phyloP scores from a whole-genome alignment of 2,797 vertebrate genomes.

The Distichodus sexfasciatus region DNA sequence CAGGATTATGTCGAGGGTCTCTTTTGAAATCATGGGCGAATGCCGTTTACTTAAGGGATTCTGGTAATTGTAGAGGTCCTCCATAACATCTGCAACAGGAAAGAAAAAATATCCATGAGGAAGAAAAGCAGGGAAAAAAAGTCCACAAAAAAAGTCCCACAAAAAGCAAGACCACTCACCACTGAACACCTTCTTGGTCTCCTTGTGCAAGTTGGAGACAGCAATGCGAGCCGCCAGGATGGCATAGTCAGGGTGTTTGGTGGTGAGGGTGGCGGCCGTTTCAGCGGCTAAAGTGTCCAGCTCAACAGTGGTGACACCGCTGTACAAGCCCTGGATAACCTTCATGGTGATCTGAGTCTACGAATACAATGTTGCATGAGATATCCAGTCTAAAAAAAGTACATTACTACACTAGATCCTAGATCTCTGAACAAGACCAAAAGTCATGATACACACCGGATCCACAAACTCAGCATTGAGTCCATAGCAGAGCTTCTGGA shows the following conservation, averaged over 20 bases:
- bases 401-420: neutral
- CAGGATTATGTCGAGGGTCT: conserved; percentile 85
- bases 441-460: conserved; percentile 72
- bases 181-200: conserved; percentile 97
- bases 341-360: conserved; percentile 98
- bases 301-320: conserved; percentile 92
- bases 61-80: conserved; percentile 91
- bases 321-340: conserved; percentile 96
- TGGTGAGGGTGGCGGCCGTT: conserved; percentile 92
- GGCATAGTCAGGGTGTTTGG: conserved; percentile 95
- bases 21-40: conserved; percentile 91
- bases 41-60: conserved; percentile 86
- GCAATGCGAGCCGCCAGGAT: conserved; percentile 93
- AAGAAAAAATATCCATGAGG: neutral
- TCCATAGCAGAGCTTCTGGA: conserved; percentile 98
- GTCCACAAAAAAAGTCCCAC: neutral
- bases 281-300: conserved; percentile 94
- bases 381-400: neutral
- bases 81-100: conserved; percentile 86
- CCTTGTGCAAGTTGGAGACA: conserved; percentile 96
- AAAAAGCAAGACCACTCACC: conserved; percentile 65
- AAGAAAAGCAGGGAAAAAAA: too few relatives aligned
- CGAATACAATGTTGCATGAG: neutral
- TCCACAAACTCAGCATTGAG: conserved; percentile 97
- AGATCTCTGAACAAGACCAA: neutral